Evolutionary conservation across 2,888 invertebrate genomes (phyloP).

Genomic region (Emesis furor): DNA sequence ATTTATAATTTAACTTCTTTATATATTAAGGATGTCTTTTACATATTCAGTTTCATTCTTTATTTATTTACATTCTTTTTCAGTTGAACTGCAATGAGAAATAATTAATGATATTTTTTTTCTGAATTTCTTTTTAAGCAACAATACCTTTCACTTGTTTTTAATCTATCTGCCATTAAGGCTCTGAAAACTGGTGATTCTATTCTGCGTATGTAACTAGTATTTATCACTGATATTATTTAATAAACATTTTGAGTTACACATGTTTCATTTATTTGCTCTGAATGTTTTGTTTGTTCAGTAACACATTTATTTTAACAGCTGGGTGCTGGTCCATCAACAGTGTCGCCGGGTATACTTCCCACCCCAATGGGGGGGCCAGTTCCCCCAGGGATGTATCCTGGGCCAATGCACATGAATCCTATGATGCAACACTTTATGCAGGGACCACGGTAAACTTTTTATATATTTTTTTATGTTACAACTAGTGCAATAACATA

Average conservation of each 20-base stretch:
- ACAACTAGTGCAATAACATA: too few species aligned
- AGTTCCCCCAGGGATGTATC: constrained; percentile 94
- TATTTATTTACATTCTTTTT: not conserved
- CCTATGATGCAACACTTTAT: constrained; percentile 95
- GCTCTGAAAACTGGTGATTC: not conserved
- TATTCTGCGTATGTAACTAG: not conserved
- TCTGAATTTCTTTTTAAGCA: too few species aligned
- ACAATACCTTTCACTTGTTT: not conserved
- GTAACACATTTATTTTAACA: constrained; percentile 67
- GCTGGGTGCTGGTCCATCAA: constrained; percentile 92
- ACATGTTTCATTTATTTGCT: not conserved
- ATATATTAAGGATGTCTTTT: too few species aligned
- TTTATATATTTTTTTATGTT: not conserved
- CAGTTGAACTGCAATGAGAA: not conserved
- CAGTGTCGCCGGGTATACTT: constrained; percentile 92
- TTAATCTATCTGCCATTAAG: not conserved
- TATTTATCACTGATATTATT: too few species aligned
- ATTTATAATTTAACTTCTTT: too few species aligned
- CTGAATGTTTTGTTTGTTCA: too few species aligned
- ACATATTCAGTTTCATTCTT: not conserved
- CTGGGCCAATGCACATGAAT: constrained; percentile 94
- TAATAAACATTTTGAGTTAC: too few species aligned
- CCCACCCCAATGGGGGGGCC: constrained; percentile 92
- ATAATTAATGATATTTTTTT: not conserved
- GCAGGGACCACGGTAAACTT: constrained; percentile 90